Evolutionary conservation across 2,888 invertebrate genomes (phyloP).

Genomic region (Anorthoa munda): DNA sequence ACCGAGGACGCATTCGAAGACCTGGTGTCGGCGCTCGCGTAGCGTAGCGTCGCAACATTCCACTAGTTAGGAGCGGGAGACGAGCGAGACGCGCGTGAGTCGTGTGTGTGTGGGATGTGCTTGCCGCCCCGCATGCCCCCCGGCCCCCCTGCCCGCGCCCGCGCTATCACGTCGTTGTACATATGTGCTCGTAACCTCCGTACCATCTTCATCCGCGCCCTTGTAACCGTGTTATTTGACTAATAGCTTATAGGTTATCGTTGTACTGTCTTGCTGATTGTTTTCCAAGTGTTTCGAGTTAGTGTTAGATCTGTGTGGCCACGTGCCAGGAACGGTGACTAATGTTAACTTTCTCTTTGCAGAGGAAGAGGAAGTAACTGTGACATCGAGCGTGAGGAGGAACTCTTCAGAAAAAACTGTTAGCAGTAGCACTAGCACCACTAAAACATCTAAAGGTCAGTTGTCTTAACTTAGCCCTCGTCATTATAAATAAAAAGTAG

Average conservation of each 20-base stretch:
- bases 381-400: slow-evolving; percentile 88
- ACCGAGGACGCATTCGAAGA: slow-evolving; percentile 97
- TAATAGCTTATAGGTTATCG: slow-evolving; percentile 88
- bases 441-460: slow-evolving; percentile 91
- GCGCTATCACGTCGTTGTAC: slow-evolving; percentile 80
- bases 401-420: slow-evolving; percentile 90
- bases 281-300: slow-evolving; percentile 81
- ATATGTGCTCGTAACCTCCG: slow-evolving; percentile 82
- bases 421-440: slow-evolving; percentile 91
- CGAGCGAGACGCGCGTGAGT: slow-evolving; percentile 90
- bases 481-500: background rate
- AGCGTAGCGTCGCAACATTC: slow-evolving; percentile 85
- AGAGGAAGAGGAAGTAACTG: slow-evolving; percentile 88
- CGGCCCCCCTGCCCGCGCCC: slow-evolving; percentile 67
- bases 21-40: slow-evolving; percentile 93
- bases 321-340: background rate
- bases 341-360: slow-evolving; percentile 69
- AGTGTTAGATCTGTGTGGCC: slow-evolving; percentile 65
- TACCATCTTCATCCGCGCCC: slow-evolving; percentile 81
- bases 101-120: slow-evolving; percentile 89
- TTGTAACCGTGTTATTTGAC: slow-evolving; percentile 88
- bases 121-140: slow-evolving; percentile 81
- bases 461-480: background rate
- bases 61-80: slow-evolving; percentile 86
- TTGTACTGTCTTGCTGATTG: slow-evolving; percentile 85